phyloP scores from a whole-genome alignment of 2,113 vertebrate genomes.

The Oreocharis arfaki region DNA sequence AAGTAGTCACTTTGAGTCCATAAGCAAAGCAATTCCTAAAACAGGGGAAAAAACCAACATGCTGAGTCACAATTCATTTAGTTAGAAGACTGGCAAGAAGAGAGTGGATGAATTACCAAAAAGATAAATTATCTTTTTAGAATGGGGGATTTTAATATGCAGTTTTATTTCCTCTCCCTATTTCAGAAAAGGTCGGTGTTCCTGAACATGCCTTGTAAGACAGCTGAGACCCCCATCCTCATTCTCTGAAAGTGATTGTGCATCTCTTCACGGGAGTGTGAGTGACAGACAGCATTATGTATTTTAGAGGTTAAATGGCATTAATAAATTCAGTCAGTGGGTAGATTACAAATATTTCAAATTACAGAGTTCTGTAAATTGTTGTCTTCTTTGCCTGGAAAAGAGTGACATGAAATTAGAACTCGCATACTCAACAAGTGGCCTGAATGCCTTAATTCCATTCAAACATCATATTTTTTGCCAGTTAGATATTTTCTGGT shows the following conservation, averaged over 20 bases:
- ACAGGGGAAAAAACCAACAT: rapidly evolving
- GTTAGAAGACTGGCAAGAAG: not conserved
- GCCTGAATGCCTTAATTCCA: not conserved
- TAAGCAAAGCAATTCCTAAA: not conserved
- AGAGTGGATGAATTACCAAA: not conserved
- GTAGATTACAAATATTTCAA: not conserved
- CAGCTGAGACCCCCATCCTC: not conserved
- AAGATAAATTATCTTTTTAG: not conserved
- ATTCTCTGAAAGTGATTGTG: not conserved
- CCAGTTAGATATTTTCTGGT: not conserved
- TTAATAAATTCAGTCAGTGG: not conserved
- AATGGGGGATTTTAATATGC: not conserved
- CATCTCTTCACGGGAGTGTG: not conserved
- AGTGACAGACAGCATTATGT: not conserved
- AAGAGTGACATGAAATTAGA: not conserved
- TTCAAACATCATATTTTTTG: not conserved
- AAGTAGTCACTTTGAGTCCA: not conserved
- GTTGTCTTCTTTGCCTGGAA: not conserved
- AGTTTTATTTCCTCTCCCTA: not conserved
- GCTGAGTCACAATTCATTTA: not conserved
- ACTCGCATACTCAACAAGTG: not conserved
- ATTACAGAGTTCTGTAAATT: not conserved
- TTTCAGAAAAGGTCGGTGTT: not conserved
- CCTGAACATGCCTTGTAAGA: not conserved
- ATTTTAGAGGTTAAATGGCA: not conserved